Evolutionary conservation across 2,888 invertebrate species (phyloP).

Genomic region (Folsomia candida): DNA sequence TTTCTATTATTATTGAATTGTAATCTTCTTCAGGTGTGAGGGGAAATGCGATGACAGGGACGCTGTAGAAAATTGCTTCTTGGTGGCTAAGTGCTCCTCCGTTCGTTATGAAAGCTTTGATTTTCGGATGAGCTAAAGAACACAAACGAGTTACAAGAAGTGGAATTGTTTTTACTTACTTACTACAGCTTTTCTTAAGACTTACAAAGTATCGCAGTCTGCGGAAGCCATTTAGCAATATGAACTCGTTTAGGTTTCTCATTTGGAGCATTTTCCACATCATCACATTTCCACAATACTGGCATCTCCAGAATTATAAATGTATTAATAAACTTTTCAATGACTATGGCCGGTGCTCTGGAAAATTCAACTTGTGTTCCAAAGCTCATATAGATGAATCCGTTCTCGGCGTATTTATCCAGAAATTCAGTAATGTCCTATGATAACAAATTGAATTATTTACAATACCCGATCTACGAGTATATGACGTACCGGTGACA

Average conservation of each 20-base stretch:
- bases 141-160: no score
- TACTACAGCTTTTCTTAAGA: no score
- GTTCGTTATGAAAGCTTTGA: slow-evolving; percentile 3
- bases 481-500: no score
- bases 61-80: slow-evolving; percentile 24
- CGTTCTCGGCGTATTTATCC: slow-evolving; percentile 32
- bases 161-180: no score
- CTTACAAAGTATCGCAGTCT: slow-evolving; percentile 40
- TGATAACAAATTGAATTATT: no score
- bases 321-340: slow-evolving; percentile 40
- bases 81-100: slow-evolving; percentile 3
- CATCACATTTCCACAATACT: slow-evolving; percentile 41
- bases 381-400: slow-evolving; percentile 47
- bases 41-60: slow-evolving; percentile 32
- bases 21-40: slow-evolving; percentile 26
- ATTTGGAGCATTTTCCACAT: slow-evolving; percentile 26
- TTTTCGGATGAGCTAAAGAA: slow-evolving; percentile 6
- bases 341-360: slow-evolving; percentile 34
- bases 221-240: slow-evolving; percentile 42
- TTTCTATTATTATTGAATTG: slow-evolving; percentile 23
- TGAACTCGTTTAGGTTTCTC: slow-evolving; percentile 12
- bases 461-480: no score
- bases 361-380: slow-evolving; percentile 44
- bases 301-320: slow-evolving; percentile 34
- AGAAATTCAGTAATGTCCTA: slow-evolving; percentile 45